Conservation (phyloP, 1,140 invertebrate genomes). For the Drosophila navojoa region DNA sequence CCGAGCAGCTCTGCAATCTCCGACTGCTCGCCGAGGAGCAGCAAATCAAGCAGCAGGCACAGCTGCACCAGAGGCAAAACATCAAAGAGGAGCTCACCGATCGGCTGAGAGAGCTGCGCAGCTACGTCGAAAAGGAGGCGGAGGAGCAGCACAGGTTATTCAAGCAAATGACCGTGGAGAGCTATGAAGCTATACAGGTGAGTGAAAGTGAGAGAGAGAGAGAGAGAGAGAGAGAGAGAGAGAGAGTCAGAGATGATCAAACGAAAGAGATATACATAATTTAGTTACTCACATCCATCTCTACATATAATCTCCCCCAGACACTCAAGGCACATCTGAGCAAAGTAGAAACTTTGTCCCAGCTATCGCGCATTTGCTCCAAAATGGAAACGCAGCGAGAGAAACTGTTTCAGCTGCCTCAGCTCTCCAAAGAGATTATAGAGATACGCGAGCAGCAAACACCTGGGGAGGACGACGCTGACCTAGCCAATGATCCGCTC, state of each 20-base stretch:
- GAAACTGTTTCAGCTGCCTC: constrained; percentile 85
- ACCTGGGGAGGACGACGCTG: neutral
- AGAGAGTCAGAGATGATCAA: too few relatives aligned
- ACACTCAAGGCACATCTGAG: constrained; percentile 56
- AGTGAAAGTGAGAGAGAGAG: neutral
- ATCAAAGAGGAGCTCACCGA: constrained; percentile 66
- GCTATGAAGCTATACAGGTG: constrained; percentile 66
- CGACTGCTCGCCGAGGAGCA: constrained; percentile 66
- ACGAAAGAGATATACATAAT: too few relatives aligned
- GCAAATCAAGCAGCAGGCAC: constrained; percentile 61
- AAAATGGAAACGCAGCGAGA: constrained; percentile 86
- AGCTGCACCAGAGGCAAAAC: constrained; percentile 60
- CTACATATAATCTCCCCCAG: neutral
- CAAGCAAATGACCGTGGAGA: constrained; percentile 70
- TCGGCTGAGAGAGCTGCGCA: constrained; percentile 55
- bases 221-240: too few relatives aligned
- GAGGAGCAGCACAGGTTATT: constrained; percentile 54
- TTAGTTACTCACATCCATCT: neutral
- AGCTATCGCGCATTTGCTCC: constrained; percentile 85
- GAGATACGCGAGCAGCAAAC: constrained; percentile 54
- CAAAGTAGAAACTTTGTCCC: constrained; percentile 85
- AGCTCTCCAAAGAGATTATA: constrained; percentile 57
- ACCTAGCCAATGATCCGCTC: constrained; percentile 36
- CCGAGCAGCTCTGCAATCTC: constrained; percentile 64
- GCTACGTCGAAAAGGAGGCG: constrained; percentile 61